phyloP scores from a whole-genome alignment of 1,140 invertebrate species.

The Halictus rubicundus region DNA sequence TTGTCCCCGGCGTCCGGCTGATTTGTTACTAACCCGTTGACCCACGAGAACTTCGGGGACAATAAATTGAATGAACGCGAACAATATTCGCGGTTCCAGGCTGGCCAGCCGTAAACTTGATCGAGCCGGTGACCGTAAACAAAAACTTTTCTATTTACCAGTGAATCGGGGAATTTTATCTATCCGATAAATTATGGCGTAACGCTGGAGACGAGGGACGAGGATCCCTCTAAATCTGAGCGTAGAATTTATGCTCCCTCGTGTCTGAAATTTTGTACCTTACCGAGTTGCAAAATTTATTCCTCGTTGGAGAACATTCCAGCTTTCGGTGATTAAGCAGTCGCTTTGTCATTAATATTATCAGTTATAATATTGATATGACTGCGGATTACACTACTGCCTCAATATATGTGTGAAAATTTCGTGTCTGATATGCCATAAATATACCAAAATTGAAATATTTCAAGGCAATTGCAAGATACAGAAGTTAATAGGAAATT shows the following conservation, averaged over 20 bases:
- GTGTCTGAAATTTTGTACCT: constrained; percentile 19
- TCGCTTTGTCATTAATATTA: no score
- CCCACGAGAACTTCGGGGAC: neutral
- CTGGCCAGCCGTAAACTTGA: neutral
- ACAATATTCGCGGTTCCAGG: constrained; percentile 6
- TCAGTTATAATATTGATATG: no score
- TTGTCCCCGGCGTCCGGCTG: no score
- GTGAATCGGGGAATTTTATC: constrained; percentile 33
- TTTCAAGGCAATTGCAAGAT: no score
- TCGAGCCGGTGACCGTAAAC: constrained; percentile 11
- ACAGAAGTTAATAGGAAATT: no score
- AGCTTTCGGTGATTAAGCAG: no score
- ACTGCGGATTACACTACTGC: no score
- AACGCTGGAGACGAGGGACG: constrained; percentile 13
- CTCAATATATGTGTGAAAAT: no score
- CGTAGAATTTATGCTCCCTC: neutral
- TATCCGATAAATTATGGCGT: constrained; percentile 3
- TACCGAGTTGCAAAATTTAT: no score
- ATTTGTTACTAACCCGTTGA: neutral
- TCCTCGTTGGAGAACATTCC: no score
- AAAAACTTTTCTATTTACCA: constrained; percentile 20
- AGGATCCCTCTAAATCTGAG: neutral
- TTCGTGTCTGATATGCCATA: no score
- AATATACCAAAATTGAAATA: no score
- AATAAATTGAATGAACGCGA: constrained; percentile 3